Conservation (phyloP, 2,797 vertebrate genomes). For the Cuniculus paca region DNA sequence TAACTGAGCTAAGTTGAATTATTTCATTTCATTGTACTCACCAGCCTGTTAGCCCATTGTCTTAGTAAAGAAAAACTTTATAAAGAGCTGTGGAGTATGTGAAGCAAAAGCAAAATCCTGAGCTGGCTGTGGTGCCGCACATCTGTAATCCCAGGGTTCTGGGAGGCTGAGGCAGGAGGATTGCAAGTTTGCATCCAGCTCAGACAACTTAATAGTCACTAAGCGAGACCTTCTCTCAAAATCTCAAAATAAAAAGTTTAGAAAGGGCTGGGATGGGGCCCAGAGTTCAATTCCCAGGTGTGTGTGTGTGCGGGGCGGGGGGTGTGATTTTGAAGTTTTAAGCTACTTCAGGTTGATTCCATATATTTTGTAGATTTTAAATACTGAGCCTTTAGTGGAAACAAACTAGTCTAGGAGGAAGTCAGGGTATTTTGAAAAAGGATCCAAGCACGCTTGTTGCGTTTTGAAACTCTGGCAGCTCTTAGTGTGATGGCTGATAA, state of each 20-base stretch:
- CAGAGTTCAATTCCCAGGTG: neutral
- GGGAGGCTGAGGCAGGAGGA: neutral
- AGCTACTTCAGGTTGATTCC: slow-evolving; percentile 12
- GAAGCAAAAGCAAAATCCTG: neutral
- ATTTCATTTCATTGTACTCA: neutral
- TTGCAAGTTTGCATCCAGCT: neutral
- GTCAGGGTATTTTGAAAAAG: neutral
- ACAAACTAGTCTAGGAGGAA: neutral
- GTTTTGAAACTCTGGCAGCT: neutral
- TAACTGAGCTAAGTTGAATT: neutral
- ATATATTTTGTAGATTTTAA: neutral
- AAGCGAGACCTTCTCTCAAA: neutral
- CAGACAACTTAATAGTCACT: neutral
- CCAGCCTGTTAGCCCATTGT: neutral
- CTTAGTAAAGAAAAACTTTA: neutral
- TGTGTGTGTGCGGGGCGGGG: too few relatives aligned
- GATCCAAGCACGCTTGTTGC: neutral
- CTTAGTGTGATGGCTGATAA: neutral
- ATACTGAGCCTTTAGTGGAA: slow-evolving; percentile 25
- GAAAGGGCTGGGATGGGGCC: neutral
- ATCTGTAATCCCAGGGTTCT: neutral
- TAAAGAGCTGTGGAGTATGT: neutral
- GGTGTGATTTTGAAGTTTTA: slow-evolving; percentile 40
- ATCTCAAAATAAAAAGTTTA: neutral
- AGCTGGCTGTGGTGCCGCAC: neutral